Evolutionary conservation across 2,888 invertebrate genomes (phyloP), one percentile per base, ranked within the genome.

Genomic region (Trisateles emortualis): DNA sequence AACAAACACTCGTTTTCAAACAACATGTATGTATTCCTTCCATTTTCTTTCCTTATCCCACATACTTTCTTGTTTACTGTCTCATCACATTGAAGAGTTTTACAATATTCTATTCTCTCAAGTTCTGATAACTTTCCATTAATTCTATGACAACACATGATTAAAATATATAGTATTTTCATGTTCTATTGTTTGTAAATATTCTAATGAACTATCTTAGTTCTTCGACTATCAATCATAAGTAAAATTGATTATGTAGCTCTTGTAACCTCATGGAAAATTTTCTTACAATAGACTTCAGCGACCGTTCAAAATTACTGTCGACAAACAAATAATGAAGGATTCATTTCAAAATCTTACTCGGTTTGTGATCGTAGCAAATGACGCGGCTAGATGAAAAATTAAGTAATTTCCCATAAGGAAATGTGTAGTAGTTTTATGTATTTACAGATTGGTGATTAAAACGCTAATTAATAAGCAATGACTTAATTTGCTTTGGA

Each of bases 1-100:
- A 91, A 60, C 6, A 78, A 71, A 57, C 91, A 91, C 64, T 86
- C 85, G 44, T 79, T 85, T 16, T 79, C 64, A 64, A 90, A 91
- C n/a, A 79, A 9, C 52, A 72, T 86, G 5, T 87, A 50, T 0
- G 68, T 64, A 26, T 74, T 74, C 0, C 78, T 77, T 0, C 68
- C 64, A 0, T 71, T 72, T 32, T 83, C 79, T 1, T 68, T 64
- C 11, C 79, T 74, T 0, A 87, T 62, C 0, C 88, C 90, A 58
- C 90, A 91, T 0, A 86, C 86, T 22, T 45, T 54, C 0, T 40
- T 39, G 1, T 57, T 33, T 1, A 42, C 38, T 4, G 45, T 45
- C 10, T 60, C 68, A 16, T 74, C 69, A 42, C 88, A 88, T 0
- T 59, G 42, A 0, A 88, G 55, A 46, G 54, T 61, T 1, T 60